Evolutionary conservation across 2,888 invertebrate species (phyloP), one percentile per base, ranked within the genome.

Genomic region (Abscondita cerata): DNA sequence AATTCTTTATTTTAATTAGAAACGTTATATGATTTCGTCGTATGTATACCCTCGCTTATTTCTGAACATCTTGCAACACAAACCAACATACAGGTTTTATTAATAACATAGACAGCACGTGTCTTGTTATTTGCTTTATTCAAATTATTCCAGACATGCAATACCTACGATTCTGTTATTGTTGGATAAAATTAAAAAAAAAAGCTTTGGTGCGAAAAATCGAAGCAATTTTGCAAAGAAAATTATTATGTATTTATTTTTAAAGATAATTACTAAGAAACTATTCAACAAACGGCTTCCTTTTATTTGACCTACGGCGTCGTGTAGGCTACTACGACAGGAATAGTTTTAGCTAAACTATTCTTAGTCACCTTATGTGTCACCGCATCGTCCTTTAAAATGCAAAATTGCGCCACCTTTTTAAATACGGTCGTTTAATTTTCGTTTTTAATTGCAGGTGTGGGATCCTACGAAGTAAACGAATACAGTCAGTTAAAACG

Each of bases 261-360:
- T 19, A 33, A 48, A 25, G 13, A 48, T 11, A 48, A 48, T 48
- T 18, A 19, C 15, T 18, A 6, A 9, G 18, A 4, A 18, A 44
- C 19, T 44, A 44, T 44, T 44, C 19, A 44, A 44, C 18, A 44
- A 16, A 18, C 54, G 65, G 68, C 67, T 70, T 68, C 69, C 68
- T 68, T 66, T 68, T 67, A 65, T 69, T 72, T 72, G 72, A 72
- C 70, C 72, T 72, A 72, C 69, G 70, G 61, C 67, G 70, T 70
- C 68, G 68, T 62, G 66, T 66, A 68, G 68, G 66, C 67, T 67
- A 68, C 68, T 53, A 50, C 51, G 70, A 69, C 68, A 60, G 61
- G 66, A 68, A 68, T 68, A 68, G 70, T 71, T 72, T 71, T 70
- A 72, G 72, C 72, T 72, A 69, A 70, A 69, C 72, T 72, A 72